A percentile compares a stretch with the other conserved stretches of the same genome.
phyloP scores from a whole-genome alignment of 2,797 vertebrate species.

The Pelochelys cantorii region DNA sequence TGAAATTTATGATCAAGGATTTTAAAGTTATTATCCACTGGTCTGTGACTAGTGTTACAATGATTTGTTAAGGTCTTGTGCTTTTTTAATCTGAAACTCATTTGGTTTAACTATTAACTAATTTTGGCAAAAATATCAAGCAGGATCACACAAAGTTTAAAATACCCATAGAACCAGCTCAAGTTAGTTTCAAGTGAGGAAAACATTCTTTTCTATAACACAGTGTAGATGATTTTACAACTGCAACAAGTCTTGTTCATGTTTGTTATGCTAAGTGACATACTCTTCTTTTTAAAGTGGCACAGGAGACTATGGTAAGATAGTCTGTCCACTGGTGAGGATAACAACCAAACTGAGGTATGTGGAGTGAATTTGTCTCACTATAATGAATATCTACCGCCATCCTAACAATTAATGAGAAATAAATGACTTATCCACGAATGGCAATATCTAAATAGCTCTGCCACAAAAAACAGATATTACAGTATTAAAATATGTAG shows the following conservation, averaged over 20 bases:
- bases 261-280: constrained; percentile 6
- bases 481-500: constrained; percentile 78
- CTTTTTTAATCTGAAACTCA: constrained; percentile 34
- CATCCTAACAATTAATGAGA: constrained; percentile 83
- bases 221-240: not conserved
- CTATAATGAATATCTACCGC: constrained; percentile 83
- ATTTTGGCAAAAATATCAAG: constrained; percentile 18
- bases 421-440: constrained; percentile 86
- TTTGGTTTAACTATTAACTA: constrained; percentile 19
- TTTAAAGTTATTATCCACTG: not conserved
- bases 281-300: not conserved
- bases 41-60: not conserved
- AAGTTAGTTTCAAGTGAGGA: not conserved
- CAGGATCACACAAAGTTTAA: not conserved
- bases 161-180: constrained; percentile 16
- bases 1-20: not conserved
- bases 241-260: not conserved
- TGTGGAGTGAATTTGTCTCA: constrained; percentile 76
- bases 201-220: constrained; percentile 31
- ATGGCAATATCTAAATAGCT: constrained; percentile 83
- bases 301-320: constrained; percentile 22
- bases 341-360: constrained; percentile 62
- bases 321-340: constrained; percentile 47
- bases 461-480: constrained; percentile 78
- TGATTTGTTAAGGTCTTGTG: constrained; percentile 33